Percentiles rank a stretch among this genome's conserved stretches.
Conservation (phyloP, 2,113 vertebrate genomes). For the Alectura lathami region DNA sequence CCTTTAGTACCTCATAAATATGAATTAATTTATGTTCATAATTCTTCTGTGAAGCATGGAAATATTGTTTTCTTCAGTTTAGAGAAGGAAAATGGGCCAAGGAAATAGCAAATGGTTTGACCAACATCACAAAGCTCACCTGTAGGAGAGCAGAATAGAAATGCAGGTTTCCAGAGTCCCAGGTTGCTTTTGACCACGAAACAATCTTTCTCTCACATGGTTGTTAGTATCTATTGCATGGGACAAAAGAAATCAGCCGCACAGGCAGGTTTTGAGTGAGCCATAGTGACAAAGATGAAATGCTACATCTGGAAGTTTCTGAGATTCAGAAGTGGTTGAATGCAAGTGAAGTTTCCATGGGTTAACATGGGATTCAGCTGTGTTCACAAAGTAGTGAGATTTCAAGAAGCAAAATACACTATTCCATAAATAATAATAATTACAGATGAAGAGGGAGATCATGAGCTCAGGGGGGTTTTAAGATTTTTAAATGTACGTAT, state of each 20-base stretch:
- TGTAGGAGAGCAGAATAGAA: neutral
- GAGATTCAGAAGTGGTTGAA: neutral
- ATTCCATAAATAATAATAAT: neutral
- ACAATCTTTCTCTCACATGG: neutral
- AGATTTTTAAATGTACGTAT: neutral
- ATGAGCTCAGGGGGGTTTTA: neutral
- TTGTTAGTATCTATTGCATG: neutral
- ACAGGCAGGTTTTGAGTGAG: neutral
- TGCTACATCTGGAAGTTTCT: neutral
- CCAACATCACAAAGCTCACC: neutral
- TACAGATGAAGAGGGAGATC: neutral
- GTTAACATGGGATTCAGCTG: neutral
- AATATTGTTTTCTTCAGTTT: neutral
- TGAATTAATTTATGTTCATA: slow-evolving; percentile 20
- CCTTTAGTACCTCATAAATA: slow-evolving; percentile 32
- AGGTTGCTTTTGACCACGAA: neutral
- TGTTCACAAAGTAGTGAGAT: neutral
- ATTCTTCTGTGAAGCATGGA: neutral
- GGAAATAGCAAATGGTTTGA: neutral
- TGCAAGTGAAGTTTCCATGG: neutral
- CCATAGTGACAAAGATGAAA: neutral
- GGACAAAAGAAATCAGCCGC: neutral
- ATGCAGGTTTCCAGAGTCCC: neutral
- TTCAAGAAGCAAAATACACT: neutral
- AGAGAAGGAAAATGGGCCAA: neutral